phyloP scores from a whole-genome alignment of 2,797 vertebrate genomes.

The Okamejei kenojei region DNA sequence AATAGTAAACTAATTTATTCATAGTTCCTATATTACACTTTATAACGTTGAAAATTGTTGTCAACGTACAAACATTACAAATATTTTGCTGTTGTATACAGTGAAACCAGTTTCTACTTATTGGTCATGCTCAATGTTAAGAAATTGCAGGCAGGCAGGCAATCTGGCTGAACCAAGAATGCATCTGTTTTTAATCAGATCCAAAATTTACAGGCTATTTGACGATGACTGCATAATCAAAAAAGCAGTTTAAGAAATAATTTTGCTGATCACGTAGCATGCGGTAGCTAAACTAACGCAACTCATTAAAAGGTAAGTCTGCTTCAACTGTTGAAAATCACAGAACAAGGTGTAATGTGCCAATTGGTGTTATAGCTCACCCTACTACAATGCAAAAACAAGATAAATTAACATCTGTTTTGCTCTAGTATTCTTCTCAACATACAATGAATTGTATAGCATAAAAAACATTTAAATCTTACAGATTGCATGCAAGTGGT shows the following conservation, averaged over 20 bases:
- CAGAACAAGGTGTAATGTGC: not conserved
- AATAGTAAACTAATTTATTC: conserved; percentile 75
- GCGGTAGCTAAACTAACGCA: not conserved
- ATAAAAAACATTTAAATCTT: not conserved
- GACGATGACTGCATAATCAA: not conserved
- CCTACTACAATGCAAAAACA: no score
- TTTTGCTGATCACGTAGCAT: not conserved
- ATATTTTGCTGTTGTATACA: conserved; percentile 47
- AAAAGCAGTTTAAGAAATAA: not conserved
- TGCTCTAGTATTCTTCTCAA: not conserved
- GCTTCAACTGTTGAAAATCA: not conserved
- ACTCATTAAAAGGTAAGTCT: conserved; percentile 6
- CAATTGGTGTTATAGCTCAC: no score
- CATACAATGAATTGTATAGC: not conserved
- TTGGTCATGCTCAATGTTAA: conserved; percentile 39
- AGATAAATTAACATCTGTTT: not conserved
- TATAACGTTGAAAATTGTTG: conserved; percentile 54
- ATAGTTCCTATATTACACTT: conserved; percentile 78
- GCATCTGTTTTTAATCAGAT: conserved; percentile 27
- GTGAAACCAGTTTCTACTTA: conserved; percentile 42
- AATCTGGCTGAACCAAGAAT: conserved; percentile 31
- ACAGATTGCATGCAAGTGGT: not conserved
- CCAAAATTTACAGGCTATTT: conserved; percentile 4
- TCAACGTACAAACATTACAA: conserved; percentile 45
- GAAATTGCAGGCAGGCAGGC: conserved; percentile 28